Base-by-base conservation (phyloP, 1,140 invertebrate genomes). In the Marisa cornuarietis region DNA sequence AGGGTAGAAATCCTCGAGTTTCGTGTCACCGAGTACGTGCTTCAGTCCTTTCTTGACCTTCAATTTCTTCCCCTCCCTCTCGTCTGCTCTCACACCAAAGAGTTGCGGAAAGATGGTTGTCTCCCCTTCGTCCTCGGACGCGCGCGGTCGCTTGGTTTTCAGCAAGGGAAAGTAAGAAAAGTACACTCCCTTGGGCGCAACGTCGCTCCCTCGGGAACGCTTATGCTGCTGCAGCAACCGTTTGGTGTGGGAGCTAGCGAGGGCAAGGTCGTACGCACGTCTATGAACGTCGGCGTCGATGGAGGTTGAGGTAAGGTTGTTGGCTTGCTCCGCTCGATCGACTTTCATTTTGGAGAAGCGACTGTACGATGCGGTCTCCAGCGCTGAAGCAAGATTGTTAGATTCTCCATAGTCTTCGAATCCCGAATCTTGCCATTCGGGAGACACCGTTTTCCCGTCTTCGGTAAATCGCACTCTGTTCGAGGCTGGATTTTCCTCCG, bases 11-110 rank as follows among this genome's bases (percentile, higher is more conserved):
- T 81, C 80, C 3, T 61, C 76, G 4, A 81, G 26, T 42, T 81
- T 75, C 54, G 78, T 49, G n/a, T 78, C 71, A 0, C 80, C 76
- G 10, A 81, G 76, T 5, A 81, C 52, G 77, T 81, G 80, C 42
- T 81, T 78, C 71, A 81, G 69, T n/a, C 76, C 80, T 52, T 78
- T 78, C 72, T 81, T 78, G 16, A 81, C 77, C 72, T 81, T 81
- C 26, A 78, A 20, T 68, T 72, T 72, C 26, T 78, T 73, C 61
- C 69, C 58, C 16, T 78, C 71, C 16, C 71, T 62, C 18, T 63
- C 22, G 18, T 79, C 71, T 24, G 71, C 69, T 22, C 79, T 58
- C 24, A 80, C 24, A 4, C 79, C 79, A 16, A 80, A 54, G 14
- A 52, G n/a, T 31, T 68, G 71, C 51, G 10, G 58, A 58, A 24